Evolutionary conservation across 2,113 vertebrate species (phyloP).

Genomic region (Circaetus gallicus): DNA sequence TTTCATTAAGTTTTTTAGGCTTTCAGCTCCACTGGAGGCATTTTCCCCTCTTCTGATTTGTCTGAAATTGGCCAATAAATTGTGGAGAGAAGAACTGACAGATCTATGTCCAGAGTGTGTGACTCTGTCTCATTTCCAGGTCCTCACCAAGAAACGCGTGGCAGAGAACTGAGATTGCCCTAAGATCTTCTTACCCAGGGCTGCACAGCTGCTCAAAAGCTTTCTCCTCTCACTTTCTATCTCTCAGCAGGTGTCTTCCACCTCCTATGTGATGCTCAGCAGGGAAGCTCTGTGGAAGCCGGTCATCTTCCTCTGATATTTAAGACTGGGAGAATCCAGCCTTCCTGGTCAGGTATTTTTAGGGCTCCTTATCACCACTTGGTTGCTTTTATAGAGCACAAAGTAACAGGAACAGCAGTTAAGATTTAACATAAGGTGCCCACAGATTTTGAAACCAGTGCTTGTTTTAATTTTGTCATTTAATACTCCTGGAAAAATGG

Average conservation of each 20-base stretch:
- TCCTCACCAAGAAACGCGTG: fast-evolving
- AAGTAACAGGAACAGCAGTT: not conserved
- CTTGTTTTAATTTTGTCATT: not conserved
- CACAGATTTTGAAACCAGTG: not conserved
- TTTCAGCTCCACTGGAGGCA: not conserved
- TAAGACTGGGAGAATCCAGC: not conserved
- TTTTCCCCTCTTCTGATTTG: not conserved
- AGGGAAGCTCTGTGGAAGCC: not conserved
- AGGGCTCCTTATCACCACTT: not conserved
- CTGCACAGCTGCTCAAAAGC: not conserved
- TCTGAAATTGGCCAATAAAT: not conserved
- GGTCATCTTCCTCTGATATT: not conserved
- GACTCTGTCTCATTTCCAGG: not conserved
- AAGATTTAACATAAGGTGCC: not conserved
- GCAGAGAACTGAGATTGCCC: not conserved
- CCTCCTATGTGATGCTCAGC: not conserved
- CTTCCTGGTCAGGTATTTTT: not conserved
- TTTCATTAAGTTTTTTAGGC: not conserved
- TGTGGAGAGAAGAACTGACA: not conserved
- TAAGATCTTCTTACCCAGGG: not conserved
- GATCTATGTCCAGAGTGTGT: not conserved
- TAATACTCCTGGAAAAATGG: not conserved
- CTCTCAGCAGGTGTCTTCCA: not conserved
- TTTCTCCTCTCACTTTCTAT: not conserved
- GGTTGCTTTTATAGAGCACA: not conserved